These are phyloP conservation scores for Nymphalis polychloros DNA, from an alignment of 2,888 invertebrate genomes.

Conservation along the genomic window DNA sequence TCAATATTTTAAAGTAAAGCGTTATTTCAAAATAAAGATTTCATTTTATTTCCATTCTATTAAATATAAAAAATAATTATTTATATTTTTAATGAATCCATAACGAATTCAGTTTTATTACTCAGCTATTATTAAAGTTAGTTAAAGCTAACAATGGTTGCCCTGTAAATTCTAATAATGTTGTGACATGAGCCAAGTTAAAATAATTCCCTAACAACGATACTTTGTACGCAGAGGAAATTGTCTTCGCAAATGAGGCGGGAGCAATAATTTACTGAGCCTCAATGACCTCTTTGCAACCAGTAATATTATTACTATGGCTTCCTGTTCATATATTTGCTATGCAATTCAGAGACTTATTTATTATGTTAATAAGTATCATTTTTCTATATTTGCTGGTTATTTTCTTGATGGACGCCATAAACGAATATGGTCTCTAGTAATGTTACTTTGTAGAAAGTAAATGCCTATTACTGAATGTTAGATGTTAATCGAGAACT, in stretches of 20 bases:
- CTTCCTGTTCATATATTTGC: slow-evolving; percentile 36
- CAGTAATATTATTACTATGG: slow-evolving; percentile 43
- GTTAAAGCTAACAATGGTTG: slow-evolving; percentile 12
- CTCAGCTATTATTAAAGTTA: background rate
- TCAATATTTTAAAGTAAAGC: too few species aligned
- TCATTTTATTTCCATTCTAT: too few species aligned
- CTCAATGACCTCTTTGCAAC: slow-evolving; percentile 45
- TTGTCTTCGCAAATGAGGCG: slow-evolving; percentile 72
- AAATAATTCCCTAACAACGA: slow-evolving; percentile 52
- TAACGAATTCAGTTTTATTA: slow-evolving; percentile 1
- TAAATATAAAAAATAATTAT: too few species aligned
- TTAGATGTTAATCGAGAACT: background rate
- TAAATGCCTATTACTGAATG: slow-evolving; percentile 10
- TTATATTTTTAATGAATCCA: too few species aligned
- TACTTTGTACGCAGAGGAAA: slow-evolving; percentile 72
- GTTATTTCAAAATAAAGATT: too few species aligned
- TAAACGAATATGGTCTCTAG: slow-evolving; percentile 24
- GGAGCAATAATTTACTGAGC: slow-evolving; percentile 57
- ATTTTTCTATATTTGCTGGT: slow-evolving; percentile 3
- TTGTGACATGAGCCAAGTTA: slow-evolving; percentile 30
- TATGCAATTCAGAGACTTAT: slow-evolving; percentile 17
- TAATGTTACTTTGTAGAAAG: slow-evolving; percentile 25
- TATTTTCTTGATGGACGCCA: slow-evolving; percentile 21
- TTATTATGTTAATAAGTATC: slow-evolving; percentile 11
- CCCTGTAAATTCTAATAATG: slow-evolving; percentile 24